Conservation (phyloP, 2,888 invertebrate genomes). For the Escarpia spicata region DNA sequence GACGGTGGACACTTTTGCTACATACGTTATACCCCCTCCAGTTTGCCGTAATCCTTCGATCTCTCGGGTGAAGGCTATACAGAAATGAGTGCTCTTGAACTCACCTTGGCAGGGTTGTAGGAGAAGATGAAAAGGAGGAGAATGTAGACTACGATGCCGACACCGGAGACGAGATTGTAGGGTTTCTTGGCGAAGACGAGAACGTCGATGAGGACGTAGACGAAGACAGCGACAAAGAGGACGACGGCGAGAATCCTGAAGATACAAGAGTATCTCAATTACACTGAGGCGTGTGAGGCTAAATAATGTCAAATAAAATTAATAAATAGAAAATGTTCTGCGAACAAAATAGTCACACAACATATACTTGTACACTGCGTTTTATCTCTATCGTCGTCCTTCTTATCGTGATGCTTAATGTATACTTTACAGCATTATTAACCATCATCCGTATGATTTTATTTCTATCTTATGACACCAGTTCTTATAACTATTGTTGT, state of each 20-base stretch:
- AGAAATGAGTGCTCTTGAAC: neutral
- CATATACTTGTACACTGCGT: neutral
- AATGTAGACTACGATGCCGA: constrained; percentile 53
- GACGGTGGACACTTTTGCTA: too few relatives aligned
- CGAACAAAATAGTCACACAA: neutral
- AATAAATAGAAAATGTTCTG: neutral
- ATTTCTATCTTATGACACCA: neutral
- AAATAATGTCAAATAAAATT: neutral
- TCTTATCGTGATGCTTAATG: too few relatives aligned
- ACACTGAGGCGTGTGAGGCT: neutral
- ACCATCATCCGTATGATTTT: neutral
- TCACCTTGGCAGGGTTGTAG: constrained; percentile 54
- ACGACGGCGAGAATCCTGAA: constrained; percentile 49
- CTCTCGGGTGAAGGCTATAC: too few relatives aligned
- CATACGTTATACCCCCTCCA: too few relatives aligned
- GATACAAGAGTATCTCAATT: neutral
- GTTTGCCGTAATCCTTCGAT: too few relatives aligned
- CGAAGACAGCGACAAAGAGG: neutral
- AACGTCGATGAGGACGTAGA: too few relatives aligned
- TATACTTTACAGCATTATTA: too few relatives aligned
- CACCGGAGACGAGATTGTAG: constrained; percentile 53
- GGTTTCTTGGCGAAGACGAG: constrained; percentile 42
- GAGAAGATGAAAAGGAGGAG: constrained; percentile 54
- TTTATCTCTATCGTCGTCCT: too few relatives aligned
- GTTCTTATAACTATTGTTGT: neutral